Evolutionary conservation across 1,140 invertebrate species (phyloP).

Genomic region (Procambarus virginalis): DNA sequence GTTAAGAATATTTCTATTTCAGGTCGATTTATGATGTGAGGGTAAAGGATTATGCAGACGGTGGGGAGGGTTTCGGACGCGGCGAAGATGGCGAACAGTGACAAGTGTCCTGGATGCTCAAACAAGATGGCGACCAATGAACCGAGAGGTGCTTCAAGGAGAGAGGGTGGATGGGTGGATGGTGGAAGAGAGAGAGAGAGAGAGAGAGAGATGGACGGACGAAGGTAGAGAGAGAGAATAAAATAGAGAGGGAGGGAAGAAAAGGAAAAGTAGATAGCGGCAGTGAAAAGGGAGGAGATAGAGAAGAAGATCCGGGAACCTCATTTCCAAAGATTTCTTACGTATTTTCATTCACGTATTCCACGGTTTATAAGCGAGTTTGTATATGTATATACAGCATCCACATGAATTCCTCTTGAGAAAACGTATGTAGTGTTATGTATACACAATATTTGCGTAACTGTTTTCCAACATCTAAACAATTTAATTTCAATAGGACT

Average conservation of each 20-base stretch:
- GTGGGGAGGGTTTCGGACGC: constrained; percentile 9
- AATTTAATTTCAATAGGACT: too few species aligned
- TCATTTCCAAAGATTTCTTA: too few species aligned
- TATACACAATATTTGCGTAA: too few species aligned
- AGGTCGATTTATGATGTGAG: neutral
- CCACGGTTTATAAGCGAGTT: too few species aligned
- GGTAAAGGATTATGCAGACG: neutral
- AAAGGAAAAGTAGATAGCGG: neutral
- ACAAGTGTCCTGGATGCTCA: constrained; percentile 40
- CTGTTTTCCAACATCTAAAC: too few species aligned
- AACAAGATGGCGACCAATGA: constrained; percentile 1
- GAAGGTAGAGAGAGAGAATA: neutral
- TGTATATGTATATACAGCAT: too few species aligned
- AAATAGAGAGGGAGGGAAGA: neutral
- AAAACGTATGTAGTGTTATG: too few species aligned
- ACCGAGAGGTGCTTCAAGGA: neutral
- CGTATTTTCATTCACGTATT: too few species aligned
- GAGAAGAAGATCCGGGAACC: too few species aligned
- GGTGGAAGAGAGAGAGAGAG: neutral
- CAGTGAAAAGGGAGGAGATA: neutral
- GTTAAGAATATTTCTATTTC: too few species aligned
- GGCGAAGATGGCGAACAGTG: constrained; percentile 48
- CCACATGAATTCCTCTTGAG: too few species aligned
- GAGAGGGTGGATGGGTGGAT: neutral
- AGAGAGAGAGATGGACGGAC: neutral